These are phyloP conservation scores for Ploceus nigricollis DNA, from an alignment of 2,113 vertebrate genomes.

Conservation along the genomic window DNA sequence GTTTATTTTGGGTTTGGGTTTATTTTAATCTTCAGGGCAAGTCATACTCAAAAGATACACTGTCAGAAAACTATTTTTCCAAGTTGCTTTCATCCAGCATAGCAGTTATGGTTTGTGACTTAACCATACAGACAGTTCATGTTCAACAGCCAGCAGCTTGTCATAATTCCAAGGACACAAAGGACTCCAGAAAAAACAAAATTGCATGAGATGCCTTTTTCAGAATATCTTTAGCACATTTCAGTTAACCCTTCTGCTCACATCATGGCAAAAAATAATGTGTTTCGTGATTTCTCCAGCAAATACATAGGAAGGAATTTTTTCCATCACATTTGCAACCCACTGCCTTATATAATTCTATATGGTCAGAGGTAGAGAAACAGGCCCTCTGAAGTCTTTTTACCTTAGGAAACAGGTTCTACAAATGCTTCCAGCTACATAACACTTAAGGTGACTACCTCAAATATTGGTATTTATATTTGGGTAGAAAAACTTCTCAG, in stretches of 20 bases:
- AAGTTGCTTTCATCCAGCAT: neutral
- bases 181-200: constrained; percentile 6
- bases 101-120: constrained; percentile 13
- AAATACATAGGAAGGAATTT: neutral
- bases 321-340: neutral
- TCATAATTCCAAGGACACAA: neutral
- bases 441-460: neutral
- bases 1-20: neutral
- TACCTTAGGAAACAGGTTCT: neutral
- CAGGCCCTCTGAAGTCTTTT: neutral
- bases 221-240: neutral
- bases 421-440: neutral
- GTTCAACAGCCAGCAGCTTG: neutral
- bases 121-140: neutral
- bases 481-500: neutral
- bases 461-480: neutral
- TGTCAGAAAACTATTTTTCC: constrained; percentile 28
- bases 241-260: neutral
- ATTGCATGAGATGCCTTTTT: neutral
- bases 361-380: neutral
- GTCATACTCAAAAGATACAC: neutral
- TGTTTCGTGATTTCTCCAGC: neutral
- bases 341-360: neutral
- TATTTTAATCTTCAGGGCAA: constrained; percentile 7
- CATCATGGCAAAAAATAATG: neutral